Base-by-base conservation (phyloP, 2,797 vertebrate genomes). In the Salmo trutta region DNA sequence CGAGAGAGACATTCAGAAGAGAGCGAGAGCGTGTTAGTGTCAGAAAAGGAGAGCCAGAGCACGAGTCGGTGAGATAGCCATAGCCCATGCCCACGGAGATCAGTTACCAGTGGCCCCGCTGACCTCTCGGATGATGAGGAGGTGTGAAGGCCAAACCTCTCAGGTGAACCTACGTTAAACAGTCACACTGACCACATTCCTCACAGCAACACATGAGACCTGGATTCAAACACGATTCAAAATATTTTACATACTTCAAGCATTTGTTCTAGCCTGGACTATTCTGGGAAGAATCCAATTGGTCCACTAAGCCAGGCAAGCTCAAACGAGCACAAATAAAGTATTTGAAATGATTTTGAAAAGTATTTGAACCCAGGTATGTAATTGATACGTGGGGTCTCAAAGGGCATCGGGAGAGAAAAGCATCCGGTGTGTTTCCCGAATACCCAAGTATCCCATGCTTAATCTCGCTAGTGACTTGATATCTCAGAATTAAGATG, bases 71-170 rank as follows among this genome's bases (percentile, higher is more conserved):
- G 73, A 77, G 62, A 76, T 74, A 89, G 88, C 87, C 89, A 88
- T 29, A 74, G 72, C 75, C 68, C 21, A 92, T 92, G 91, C 87
- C 82, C 90, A 88, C 75, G 74, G 89, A 90, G 90, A 94, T 93
- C 91, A 89, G 89, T 89, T 94, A 92, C 91, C 91, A 93, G 87
- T 74, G 75, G 83, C 84, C 90, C 83, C 17, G 74, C 81, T 86
- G 90, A 91, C 89, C 90, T 83, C 87, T 77, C 78, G 78, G 82
- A 88, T 87, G 90, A 91, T 88, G 85, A 78, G 89, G 72, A 62
- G 81, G 65, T 80, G 74, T 69, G 74, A 75, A 65, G 85, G 89
- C 91, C 88, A 91, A 80, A 79, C 69, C 70, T 62, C 80, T 82
- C 69, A 33, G 82, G 73, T 29, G 21, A 82, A 4, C 21, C 78